phyloP scores from a whole-genome alignment of 2,113 vertebrate genomes.

The Pelodiscus sinensis region DNA sequence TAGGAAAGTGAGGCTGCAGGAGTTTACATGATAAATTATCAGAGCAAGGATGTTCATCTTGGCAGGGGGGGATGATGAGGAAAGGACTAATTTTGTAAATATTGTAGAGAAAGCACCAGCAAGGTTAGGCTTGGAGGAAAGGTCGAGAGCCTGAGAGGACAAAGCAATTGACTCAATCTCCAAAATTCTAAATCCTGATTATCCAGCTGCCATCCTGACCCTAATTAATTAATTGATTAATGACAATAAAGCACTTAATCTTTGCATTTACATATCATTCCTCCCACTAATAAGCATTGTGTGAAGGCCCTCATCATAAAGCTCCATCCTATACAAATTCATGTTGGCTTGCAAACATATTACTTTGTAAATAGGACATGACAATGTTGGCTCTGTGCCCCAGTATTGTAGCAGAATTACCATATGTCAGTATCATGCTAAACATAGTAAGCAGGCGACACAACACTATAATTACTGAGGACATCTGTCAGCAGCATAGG shows the following conservation, averaged over 20 bases:
- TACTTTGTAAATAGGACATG: constrained; percentile 75
- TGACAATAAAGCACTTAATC: constrained; percentile 76
- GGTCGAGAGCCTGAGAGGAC: constrained; percentile 38
- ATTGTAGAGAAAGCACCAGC: constrained; percentile 47
- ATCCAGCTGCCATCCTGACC: constrained; percentile 68
- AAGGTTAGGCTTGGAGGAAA: constrained; percentile 14
- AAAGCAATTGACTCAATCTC: constrained; percentile 54
- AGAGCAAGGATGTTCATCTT: neutral
- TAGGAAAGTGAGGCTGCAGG: neutral
- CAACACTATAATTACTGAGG: constrained; percentile 76
- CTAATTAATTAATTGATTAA: constrained; percentile 75
- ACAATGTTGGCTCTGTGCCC: constrained; percentile 71
- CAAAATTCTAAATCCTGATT: constrained; percentile 50
- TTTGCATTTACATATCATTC: constrained; percentile 65
- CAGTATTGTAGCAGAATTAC: constrained; percentile 38
- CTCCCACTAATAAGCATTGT: constrained; percentile 40
- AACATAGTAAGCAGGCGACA: constrained; percentile 69
- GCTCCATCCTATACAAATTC: constrained; percentile 62
- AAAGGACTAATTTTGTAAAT: neutral
- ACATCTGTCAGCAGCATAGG: constrained; percentile 73
- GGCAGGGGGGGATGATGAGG: neutral
- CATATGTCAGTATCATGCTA: constrained; percentile 75
- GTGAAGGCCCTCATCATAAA: constrained; percentile 38
- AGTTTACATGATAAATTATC: constrained; percentile 17
- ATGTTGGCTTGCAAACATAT: constrained; percentile 67